These are phyloP conservation scores for Trogon melanurus DNA, from an alignment of 2,113 vertebrate species.

Conservation along the genomic window DNA sequence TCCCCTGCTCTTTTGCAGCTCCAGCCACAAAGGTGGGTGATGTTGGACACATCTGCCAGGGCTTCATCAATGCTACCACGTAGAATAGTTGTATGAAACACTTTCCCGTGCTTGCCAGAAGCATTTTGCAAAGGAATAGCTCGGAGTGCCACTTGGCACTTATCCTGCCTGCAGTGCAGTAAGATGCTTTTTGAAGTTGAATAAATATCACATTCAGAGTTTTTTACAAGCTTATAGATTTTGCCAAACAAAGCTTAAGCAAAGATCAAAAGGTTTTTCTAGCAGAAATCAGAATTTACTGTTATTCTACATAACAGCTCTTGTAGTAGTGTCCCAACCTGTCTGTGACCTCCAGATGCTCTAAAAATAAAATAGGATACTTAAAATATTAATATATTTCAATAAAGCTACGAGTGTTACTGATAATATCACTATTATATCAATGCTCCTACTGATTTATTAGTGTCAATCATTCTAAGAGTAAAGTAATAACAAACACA, in stretches of 20 bases:
- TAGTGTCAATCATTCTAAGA: background rate
- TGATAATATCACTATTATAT: background rate
- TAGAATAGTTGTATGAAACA: background rate
- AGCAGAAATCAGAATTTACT: background rate
- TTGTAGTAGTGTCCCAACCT: background rate
- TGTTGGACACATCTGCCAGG: background rate
- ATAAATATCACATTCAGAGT: background rate
- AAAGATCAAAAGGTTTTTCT: background rate
- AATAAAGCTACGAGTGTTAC: background rate
- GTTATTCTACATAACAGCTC: background rate
- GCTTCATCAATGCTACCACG: background rate
- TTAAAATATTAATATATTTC: background rate
- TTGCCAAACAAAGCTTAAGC: background rate
- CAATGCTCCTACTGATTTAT: background rate
- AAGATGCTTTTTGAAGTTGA: background rate
- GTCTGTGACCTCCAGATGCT: background rate
- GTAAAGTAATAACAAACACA: background rate
- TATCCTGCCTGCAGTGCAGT: background rate
- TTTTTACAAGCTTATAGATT: background rate
- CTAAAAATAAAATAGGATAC: background rate
- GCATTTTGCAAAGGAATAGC: background rate
- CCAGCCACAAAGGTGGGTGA: background rate
- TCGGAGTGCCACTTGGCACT: background rate
- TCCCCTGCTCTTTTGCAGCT: background rate
- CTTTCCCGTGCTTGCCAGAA: background rate